Evolutionary conservation across 2,113 vertebrate genomes (phyloP).

Genomic region (Atractosteus spatula): DNA sequence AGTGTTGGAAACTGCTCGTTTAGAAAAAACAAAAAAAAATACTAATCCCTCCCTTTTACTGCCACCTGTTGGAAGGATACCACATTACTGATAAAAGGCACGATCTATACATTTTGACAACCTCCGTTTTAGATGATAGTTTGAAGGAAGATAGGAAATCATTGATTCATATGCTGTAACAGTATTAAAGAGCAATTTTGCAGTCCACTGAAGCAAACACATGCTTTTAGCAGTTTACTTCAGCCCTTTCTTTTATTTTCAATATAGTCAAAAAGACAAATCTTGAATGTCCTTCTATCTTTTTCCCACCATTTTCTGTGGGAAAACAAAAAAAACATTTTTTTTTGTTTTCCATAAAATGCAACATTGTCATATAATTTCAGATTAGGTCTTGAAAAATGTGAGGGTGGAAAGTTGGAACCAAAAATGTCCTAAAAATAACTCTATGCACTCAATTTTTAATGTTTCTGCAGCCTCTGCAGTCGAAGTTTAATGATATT

Average conservation of each 20-base stretch:
- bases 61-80: too few relatives aligned
- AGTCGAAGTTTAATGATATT: constrained; percentile 7
- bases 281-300: not conserved
- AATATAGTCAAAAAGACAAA: not conserved
- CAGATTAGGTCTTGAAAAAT: too few relatives aligned
- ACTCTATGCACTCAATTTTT: not conserved
- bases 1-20: too few relatives aligned
- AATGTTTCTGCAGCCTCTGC: not conserved
- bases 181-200: not conserved
- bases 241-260: not conserved
- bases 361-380: too few relatives aligned
- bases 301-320: not conserved
- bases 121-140: not conserved
- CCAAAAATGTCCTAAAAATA: constrained; percentile 3
- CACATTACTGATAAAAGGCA: too few relatives aligned
- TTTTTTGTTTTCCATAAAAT: too few relatives aligned
- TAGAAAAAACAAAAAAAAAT: too few relatives aligned
- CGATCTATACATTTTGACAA: too few relatives aligned
- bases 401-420: not conserved
- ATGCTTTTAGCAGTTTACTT: not conserved
- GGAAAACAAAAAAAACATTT: too few relatives aligned
- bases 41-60: too few relatives aligned
- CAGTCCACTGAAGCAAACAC: not conserved
- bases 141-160: not conserved
- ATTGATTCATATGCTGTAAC: not conserved